Evolutionary conservation across 2,888 invertebrate genomes (phyloP).

Genomic region (Leucophora obtusa): DNA sequence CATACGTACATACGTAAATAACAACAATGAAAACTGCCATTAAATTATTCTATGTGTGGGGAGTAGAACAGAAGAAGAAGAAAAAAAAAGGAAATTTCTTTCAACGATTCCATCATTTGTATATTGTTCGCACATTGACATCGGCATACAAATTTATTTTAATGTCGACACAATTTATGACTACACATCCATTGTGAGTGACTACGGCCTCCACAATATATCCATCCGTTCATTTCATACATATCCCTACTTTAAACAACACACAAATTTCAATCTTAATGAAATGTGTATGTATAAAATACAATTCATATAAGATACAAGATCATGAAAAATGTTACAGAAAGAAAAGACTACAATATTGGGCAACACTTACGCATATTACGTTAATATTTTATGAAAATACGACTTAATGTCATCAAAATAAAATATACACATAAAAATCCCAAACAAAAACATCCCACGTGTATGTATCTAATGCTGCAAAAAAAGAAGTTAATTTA

Average conservation of each 20-base stretch:
- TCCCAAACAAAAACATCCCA: conserved; percentile 28
- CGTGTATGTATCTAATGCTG: conserved; percentile 60
- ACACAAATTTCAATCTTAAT: conserved; percentile 23
- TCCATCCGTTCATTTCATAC: conserved; percentile 35
- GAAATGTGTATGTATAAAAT: background rate
- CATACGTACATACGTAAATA: conserved; percentile 3
- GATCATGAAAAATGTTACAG: conserved; percentile 45
- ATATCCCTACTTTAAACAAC: conserved; percentile 26
- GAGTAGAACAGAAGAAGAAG: background rate
- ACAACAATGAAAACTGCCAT: conserved; percentile 12
- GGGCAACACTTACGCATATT: conserved; percentile 45
- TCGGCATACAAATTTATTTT: conserved; percentile 63
- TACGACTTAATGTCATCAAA: conserved; percentile 59
- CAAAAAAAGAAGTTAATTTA: conserved; percentile 48
- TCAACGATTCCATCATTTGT: conserved; percentile 61
- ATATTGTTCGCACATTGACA: conserved; percentile 64
- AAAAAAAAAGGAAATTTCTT: conserved; percentile 56
- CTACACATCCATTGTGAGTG: conserved; percentile 38
- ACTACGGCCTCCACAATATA: conserved; percentile 39
- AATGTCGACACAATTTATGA: conserved; percentile 64
- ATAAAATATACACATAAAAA: conserved; percentile 30
- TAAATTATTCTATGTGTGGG: conserved; percentile 46
- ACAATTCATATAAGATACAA: conserved; percentile 50
- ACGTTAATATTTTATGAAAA: conserved; percentile 51
- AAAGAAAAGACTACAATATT: conserved; percentile 32